These are phyloP conservation scores for Ivindomyrus marchei DNA, from an alignment of 2,113 vertebrate species.

Conservation along the genomic window DNA sequence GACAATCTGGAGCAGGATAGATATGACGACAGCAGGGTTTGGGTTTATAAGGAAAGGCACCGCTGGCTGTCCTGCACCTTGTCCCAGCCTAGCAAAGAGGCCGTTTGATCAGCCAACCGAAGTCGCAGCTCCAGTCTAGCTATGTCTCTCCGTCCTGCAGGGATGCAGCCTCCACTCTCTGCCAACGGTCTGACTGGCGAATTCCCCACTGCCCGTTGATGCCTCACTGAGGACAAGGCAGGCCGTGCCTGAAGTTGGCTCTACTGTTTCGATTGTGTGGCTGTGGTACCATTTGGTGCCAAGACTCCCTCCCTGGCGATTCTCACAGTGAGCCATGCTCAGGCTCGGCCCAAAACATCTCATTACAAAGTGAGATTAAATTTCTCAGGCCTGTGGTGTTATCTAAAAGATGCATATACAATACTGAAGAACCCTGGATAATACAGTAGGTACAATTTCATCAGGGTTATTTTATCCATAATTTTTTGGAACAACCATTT, in stretches of 20 bases:
- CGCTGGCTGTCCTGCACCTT: neutral
- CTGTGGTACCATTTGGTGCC: neutral
- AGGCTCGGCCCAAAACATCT: neutral
- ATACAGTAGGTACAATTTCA: neutral
- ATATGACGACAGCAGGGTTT: neutral
- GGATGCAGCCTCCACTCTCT: neutral
- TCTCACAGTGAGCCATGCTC: neutral
- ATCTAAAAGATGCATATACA: neutral
- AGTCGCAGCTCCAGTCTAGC: neutral
- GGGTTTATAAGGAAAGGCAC: neutral
- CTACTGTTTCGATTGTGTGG: neutral
- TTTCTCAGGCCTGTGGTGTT: neutral
- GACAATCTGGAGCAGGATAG: constrained; percentile 2
- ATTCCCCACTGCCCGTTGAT: neutral
- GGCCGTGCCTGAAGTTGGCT: neutral
- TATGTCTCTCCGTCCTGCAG: neutral
- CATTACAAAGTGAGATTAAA: neutral
- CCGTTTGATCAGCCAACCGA: neutral
- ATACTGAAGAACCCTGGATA: neutral
- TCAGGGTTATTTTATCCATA: neutral
- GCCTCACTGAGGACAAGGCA: neutral
- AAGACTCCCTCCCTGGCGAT: neutral
- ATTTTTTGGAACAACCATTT: neutral
- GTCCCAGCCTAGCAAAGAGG: neutral
- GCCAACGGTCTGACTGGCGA: neutral